Percentiles rank a stretch among this genome's conserved stretches.
Conservation (phyloP, 1,140 invertebrate genomes). For the Caenorhabditis tropicalis region DNA sequence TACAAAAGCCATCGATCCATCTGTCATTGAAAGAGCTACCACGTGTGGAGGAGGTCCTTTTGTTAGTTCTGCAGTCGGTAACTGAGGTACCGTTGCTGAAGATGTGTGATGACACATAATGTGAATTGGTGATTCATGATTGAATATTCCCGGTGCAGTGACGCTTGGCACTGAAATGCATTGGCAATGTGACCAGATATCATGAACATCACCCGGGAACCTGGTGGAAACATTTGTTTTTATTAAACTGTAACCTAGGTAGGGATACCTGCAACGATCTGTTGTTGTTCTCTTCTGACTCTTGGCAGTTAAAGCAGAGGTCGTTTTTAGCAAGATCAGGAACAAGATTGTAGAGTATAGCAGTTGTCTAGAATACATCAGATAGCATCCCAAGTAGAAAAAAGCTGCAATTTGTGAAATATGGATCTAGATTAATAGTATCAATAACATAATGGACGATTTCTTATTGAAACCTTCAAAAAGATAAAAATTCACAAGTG, state of each 20-base stretch:
- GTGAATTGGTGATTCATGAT: slow-evolving; percentile 21
- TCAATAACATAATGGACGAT: not conserved
- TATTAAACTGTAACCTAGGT: not conserved
- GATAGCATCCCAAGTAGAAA: not conserved
- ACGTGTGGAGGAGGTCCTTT: slow-evolving; percentile 34
- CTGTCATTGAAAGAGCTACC: slow-evolving; percentile 47
- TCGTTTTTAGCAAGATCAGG: not conserved
- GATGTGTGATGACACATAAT: slow-evolving; percentile 51
- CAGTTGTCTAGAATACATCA: slow-evolving; percentile 31
- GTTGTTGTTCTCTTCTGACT: not conserved
- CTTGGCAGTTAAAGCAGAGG: not conserved
- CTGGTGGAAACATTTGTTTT: not conserved
- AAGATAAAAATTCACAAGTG: not conserved
- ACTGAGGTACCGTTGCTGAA: slow-evolving; percentile 43
- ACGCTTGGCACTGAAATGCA: slow-evolving; percentile 31
- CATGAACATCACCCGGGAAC: not conserved
- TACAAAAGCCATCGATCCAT: slow-evolving; percentile 47
- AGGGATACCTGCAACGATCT: not conserved
- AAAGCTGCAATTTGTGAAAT: not conserved
- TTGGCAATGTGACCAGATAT: slow-evolving; percentile 25
- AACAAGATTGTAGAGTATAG: not conserved
- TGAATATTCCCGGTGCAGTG: not conserved
- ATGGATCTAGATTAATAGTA: not conserved
- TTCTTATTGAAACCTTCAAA: not conserved
- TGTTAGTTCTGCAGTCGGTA: slow-evolving; percentile 7